Evolutionary conservation across 2,113 vertebrate genomes (phyloP).

Genomic region (Elanus axillaris): DNA sequence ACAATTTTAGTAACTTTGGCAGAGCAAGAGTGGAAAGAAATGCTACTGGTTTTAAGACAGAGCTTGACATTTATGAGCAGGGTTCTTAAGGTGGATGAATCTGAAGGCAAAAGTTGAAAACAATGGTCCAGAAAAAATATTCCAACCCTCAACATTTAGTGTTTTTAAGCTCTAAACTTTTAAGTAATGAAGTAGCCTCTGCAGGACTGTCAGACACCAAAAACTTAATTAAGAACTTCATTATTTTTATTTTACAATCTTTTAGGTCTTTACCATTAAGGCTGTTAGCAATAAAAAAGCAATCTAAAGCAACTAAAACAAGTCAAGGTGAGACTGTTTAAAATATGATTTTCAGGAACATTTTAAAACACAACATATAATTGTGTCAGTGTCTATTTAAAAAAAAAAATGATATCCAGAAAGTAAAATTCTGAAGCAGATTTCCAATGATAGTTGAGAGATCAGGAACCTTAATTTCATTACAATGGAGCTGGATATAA

Average conservation of each 20-base stretch:
- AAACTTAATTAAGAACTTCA: neutral
- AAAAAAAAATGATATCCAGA: neutral
- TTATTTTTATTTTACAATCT: neutral
- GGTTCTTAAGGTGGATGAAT: neutral
- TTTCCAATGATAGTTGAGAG: neutral
- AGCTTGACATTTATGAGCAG: neutral
- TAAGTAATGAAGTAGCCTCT: neutral
- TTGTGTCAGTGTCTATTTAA: neutral
- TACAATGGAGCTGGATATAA: accelerated
- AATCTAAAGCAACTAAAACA: neutral
- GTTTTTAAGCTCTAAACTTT: neutral
- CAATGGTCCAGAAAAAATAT: neutral
- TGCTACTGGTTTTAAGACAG: neutral
- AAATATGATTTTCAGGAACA: neutral
- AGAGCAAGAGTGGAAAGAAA: neutral
- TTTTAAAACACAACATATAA: neutral
- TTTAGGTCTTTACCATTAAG: neutral
- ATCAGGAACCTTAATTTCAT: neutral
- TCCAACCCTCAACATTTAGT: accelerated
- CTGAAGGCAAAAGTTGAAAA: neutral
- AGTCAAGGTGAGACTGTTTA: neutral
- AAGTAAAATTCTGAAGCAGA: neutral
- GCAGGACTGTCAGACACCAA: neutral
- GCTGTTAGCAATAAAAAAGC: neutral
- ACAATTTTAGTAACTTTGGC: neutral